These are phyloP conservation scores for Podiceps cristatus DNA, from an alignment of 2,113 vertebrate genomes.

Conservation along the genomic window DNA sequence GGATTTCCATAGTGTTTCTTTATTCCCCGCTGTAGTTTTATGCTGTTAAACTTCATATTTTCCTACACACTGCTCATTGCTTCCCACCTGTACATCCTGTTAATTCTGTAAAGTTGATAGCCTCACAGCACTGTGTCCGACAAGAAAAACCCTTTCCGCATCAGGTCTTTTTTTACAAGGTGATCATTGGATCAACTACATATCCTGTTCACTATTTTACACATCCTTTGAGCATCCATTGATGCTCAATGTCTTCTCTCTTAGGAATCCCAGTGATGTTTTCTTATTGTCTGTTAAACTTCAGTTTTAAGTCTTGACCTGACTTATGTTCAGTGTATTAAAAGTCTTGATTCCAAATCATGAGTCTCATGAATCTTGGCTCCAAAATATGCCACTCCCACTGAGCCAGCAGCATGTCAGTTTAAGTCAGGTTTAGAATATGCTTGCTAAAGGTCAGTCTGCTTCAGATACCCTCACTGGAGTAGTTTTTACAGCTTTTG, in stretches of 20 bases:
- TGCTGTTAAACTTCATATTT: neutral
- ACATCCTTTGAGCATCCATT: no score
- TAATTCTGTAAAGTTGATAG: neutral
- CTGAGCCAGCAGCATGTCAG: neutral
- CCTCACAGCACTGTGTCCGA: neutral
- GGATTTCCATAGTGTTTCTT: neutral
- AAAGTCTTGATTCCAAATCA: neutral
- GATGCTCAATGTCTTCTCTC: neutral
- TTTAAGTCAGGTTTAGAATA: neutral
- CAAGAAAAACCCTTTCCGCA: neutral
- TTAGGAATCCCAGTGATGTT: neutral
- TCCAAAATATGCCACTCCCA: neutral
- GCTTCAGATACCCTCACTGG: neutral
- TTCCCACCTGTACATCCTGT: neutral
- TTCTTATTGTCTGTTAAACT: neutral
- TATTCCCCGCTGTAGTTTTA: neutral
- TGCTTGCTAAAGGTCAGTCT: neutral
- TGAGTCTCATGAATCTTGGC: neutral
- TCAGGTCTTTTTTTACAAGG: neutral
- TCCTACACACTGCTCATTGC: neutral
- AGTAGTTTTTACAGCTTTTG: neutral
- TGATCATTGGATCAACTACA: neutral
- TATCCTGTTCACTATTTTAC: neutral
- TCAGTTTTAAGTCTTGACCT: neutral
- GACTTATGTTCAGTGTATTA: neutral